phyloP scores from a whole-genome alignment of 64 coral and sea anemone species.

The Orbicella faveolata region DNA sequence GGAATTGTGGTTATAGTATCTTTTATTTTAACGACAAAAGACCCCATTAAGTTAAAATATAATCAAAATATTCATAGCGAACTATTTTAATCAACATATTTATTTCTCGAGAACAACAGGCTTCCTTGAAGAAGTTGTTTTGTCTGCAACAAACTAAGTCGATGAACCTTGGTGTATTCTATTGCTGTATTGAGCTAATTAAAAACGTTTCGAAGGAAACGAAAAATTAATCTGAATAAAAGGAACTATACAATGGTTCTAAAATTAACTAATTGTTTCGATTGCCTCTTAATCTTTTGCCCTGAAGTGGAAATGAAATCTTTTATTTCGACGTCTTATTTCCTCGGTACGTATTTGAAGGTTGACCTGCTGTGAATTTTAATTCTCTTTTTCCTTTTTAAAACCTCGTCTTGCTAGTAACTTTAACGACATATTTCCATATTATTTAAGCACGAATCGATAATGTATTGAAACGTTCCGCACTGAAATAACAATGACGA shows the following conservation, averaged over 20 bases:
- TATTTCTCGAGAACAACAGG: not conserved
- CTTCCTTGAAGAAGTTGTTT: not conserved
- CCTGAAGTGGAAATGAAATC: not conserved
- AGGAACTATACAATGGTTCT: not conserved
- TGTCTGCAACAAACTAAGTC: not conserved
- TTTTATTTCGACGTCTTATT: not conserved
- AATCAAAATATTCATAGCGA: not conserved
- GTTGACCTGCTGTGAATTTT: too few species aligned
- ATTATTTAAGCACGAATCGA: too few species aligned
- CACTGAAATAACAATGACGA: too few species aligned
- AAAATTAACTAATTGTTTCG: not conserved
- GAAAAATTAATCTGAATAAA: not conserved
- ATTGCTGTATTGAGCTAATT: not conserved
- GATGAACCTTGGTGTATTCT: not conserved
- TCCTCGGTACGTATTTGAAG: not conserved
- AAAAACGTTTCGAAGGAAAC: not conserved
- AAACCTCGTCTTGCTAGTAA: too few species aligned
- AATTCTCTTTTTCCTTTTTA: too few species aligned
- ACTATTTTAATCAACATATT: not conserved
- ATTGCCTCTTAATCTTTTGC: not conserved
- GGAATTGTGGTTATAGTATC: too few species aligned
- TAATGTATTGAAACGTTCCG: too few species aligned
- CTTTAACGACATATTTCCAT: too few species aligned
- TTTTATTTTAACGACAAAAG: not conserved
- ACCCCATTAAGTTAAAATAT: not conserved